These are phyloP conservation scores for Cisticola juncidis DNA, from an alignment of 2,113 vertebrate species.

Conservation along the genomic window DNA sequence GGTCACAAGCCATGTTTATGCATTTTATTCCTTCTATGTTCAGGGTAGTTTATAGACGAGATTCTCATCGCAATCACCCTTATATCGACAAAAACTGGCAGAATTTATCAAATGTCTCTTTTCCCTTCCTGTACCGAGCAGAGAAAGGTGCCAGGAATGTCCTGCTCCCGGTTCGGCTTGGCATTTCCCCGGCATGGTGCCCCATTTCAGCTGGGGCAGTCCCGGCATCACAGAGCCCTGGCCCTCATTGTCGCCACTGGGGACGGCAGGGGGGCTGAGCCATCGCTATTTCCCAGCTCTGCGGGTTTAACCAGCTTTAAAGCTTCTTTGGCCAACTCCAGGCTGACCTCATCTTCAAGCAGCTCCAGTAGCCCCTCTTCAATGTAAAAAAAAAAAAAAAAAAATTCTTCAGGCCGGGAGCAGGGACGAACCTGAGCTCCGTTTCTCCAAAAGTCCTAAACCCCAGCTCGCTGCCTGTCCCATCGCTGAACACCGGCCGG, in stretches of 20 bases:
- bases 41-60: neutral
- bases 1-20: neutral
- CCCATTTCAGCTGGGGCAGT: neutral
- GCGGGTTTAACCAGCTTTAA: neutral
- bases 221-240: neutral
- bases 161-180: neutral
- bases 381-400: neutral
- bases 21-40: neutral
- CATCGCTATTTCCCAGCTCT: neutral
- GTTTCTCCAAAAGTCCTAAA: neutral
- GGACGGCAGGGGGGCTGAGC: neutral
- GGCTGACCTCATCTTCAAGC: neutral
- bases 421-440: neutral
- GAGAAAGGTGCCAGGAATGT: neutral
- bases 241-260: rapidly evolving
- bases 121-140: rapidly evolving
- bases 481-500: rapidly evolving
- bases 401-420: no score
- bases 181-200: neutral
- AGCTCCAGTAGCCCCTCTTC: neutral
- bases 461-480: rapidly evolving
- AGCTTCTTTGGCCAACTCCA: neutral
- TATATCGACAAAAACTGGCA: neutral
- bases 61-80: neutral
- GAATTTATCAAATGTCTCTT: neutral